Conservation (phyloP, 2,888 invertebrate genomes). For the Ctenicera cuprea region DNA sequence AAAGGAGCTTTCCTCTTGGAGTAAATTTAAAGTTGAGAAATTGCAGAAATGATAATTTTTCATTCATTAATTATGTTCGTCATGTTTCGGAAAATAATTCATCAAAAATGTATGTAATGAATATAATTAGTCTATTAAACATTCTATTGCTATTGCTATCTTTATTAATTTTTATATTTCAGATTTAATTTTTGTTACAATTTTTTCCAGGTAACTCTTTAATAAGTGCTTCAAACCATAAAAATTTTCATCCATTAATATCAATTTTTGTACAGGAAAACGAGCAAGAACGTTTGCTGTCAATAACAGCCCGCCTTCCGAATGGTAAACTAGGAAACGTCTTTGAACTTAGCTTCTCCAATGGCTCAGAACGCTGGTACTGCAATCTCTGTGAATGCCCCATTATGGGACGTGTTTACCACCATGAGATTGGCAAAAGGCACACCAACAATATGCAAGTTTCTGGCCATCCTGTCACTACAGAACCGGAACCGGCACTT, state of each 20-base stretch:
- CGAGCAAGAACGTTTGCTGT: conserved; percentile 67
- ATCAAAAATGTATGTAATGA: no score
- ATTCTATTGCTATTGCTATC: no score
- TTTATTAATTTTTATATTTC: no score
- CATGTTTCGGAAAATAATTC: no score
- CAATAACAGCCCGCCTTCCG: conserved; percentile 65
- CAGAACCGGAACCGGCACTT: conserved; percentile 40
- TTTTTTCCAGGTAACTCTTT: no score
- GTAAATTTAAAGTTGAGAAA: no score
- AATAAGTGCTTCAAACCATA: background rate
- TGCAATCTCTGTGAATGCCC: conserved; percentile 70
- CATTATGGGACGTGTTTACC: conserved; percentile 70
- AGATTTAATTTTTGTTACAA: no score
- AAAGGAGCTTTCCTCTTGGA: no score
- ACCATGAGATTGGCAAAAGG: conserved; percentile 70
- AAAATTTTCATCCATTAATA: background rate
- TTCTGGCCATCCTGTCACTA: conserved; percentile 31
- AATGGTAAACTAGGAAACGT: conserved; percentile 68
- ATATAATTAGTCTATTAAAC: no score
- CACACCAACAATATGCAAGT: conserved; percentile 63
- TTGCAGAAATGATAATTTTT: no score
- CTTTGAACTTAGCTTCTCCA: conserved; percentile 67
- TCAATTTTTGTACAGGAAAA: conserved; percentile 63
- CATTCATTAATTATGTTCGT: no score
- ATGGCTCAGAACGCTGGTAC: conserved; percentile 69